phyloP scores from a whole-genome alignment of 2,797 vertebrate genomes.

The Cirrhinus molitorella region DNA sequence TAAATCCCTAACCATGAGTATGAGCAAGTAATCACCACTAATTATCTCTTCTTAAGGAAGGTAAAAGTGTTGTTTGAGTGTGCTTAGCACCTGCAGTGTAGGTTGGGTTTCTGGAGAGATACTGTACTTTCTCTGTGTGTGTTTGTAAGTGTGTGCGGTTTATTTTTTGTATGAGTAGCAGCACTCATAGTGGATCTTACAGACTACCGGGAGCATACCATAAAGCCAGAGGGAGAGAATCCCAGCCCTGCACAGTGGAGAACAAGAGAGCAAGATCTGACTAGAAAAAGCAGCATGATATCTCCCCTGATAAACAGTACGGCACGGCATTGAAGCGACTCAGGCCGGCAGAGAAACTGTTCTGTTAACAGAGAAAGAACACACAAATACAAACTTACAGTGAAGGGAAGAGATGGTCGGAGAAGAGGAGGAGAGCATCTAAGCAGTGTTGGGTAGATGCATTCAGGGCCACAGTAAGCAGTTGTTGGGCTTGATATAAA shows the following conservation, averaged over 20 bases:
- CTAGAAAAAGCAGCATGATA: conserved; percentile 60
- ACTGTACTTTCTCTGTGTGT: neutral
- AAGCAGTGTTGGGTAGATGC: neutral
- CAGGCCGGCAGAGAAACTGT: conserved; percentile 55
- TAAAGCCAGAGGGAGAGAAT: conserved; percentile 52
- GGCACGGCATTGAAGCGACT: conserved; percentile 32
- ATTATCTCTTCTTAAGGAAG: conserved; percentile 26
- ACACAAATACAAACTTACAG: conserved; percentile 41
- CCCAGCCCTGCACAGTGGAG: conserved; percentile 52
- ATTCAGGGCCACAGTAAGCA: neutral
- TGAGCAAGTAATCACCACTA: conserved; percentile 13
- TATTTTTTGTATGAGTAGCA: neutral
- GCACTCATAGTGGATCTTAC: conserved; percentile 45
- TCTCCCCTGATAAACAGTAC: conserved; percentile 58
- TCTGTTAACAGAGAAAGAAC: conserved; percentile 47
- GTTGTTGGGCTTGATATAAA: neutral
- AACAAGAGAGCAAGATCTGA: conserved; percentile 59
- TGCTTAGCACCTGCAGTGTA: conserved; percentile 36
- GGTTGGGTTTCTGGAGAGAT: conserved; percentile 24
- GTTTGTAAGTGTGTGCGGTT: conserved; percentile 2
- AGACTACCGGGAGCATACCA: conserved; percentile 59
- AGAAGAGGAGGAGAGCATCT: conserved; percentile 47
- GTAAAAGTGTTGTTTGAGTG: conserved; percentile 15
- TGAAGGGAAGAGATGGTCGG: conserved; percentile 43
- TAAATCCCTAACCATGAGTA: neutral